Evolutionary conservation across 2,797 vertebrate genomes (phyloP).

Genomic region (Alcedo quadribrachys): DNA sequence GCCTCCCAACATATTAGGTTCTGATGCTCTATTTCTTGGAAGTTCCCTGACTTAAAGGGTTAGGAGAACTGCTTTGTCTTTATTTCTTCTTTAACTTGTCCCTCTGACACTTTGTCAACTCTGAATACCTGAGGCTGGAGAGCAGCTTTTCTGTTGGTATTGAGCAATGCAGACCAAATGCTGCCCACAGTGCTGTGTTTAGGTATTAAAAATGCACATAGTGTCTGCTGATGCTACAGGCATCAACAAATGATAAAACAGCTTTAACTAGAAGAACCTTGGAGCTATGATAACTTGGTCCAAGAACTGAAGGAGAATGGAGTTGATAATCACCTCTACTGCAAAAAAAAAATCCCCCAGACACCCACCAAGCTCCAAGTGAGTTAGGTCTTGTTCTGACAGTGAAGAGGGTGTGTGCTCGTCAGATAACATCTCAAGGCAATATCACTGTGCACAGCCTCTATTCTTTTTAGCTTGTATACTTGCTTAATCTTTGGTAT

Average conservation of each 20-base stretch:
- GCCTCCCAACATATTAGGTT: not conserved
- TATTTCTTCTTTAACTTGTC: not conserved
- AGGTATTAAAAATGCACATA: not conserved
- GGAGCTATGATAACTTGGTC: constrained; percentile 54
- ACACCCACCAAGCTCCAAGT: constrained; percentile 22
- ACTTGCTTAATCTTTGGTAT: constrained; percentile 17
- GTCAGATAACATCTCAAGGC: constrained; percentile 47
- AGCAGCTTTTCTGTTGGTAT: not conserved
- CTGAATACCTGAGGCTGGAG: not conserved
- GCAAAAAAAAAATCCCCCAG: constrained; percentile 19
- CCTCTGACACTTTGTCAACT: not conserved
- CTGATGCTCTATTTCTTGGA: not conserved
- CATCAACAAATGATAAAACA: constrained; percentile 26
- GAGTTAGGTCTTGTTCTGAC: constrained; percentile 56
- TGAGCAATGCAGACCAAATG: not conserved
- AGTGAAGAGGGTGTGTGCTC: constrained; percentile 46
- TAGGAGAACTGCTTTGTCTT: not conserved
- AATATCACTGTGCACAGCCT: not conserved
- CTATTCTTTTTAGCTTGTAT: not conserved
- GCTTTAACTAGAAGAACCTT: constrained; percentile 11
- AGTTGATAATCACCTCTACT: not conserved
- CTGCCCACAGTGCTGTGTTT: not conserved
- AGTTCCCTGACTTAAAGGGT: not conserved
- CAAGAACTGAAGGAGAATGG: constrained; percentile 26
- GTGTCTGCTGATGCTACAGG: not conserved